Base-by-base conservation (phyloP, 2,113 vertebrate species). In the Riparia riparia region DNA sequence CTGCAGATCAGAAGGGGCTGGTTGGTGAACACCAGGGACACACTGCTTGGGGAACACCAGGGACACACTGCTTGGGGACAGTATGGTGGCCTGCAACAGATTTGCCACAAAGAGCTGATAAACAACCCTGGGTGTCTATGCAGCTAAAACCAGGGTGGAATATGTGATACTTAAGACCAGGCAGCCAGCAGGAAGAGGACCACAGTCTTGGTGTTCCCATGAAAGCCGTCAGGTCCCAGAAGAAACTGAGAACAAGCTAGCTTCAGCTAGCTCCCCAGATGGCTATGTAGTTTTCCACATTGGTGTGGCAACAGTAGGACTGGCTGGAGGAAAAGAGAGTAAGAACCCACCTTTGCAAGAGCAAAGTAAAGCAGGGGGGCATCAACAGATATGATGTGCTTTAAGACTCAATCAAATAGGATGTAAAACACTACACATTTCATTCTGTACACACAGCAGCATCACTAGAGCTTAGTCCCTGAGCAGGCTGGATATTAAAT, bases 401-500 rank as follows among this genome's bases (percentile, higher is more conserved):
- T 63, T 64, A 42, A 91, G 34, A 89, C 39, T 16, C 13, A 37
- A 21, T 41, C 1, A 8, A 63, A 29, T 8, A 63, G 32, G 28
- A 73, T 44, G 53, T 78, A 64, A 94, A 86, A 56, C 51, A 78
- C 65, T n/a, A 80, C 45, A 76, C 25, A 82, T 91, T 96, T 93
- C 76, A 63, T 57, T 65, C 81, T 63, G 71, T 94, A 94, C 87
- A 91, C 91, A 95, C 45, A 87, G 87, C 10, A 3, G 73, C 87
- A 91, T 91, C 82, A 34, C 58, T 53, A 73, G 74, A 85, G 78
- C 71, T 96, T 54, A 54, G 81, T 96, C 93, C 92, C 96, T 2
- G 10, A 94, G 93, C 90, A 95, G 78, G 91, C 39, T 95, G 95
- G 93, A 93, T 96, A 96, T 96, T 97, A 97, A 96, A 96, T 93